Evolutionary conservation across 2,888 invertebrate species (phyloP), one percentile per base, ranked within the genome.

Genomic region (Chouioia cunea): DNA sequence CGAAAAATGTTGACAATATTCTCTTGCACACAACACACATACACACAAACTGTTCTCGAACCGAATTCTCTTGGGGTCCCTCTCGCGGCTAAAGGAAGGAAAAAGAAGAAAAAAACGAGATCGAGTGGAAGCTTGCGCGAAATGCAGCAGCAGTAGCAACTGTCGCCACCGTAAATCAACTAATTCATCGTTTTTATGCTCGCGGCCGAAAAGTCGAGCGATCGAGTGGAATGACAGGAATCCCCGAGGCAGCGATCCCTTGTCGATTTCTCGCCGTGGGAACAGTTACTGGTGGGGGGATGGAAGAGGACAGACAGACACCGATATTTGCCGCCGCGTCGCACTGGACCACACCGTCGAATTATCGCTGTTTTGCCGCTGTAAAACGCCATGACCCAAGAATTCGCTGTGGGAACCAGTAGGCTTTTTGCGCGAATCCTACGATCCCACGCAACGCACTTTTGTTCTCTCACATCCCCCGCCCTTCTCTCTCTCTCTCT

Each of bases 351-450:
- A 85, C 84, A 84, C 84, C 79, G 82, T 83, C 85, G 84, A 83
- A 83, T 85, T 84, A 85, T 84, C 84, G 84, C 79, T 83, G 83
- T 85, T 85, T 85, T 83, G 84, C 84, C 85, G 84, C 84, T 83
- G 81, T 79, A 81, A 80, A 80, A 36, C 36, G 36, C 6, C 36
- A 3, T 6, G 36, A 36, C 4, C 36, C 36, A 36, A 10, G 36
- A 36, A 36, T 36, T 36, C 36, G 36, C 82, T 84, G 84, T 85
- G 85, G 84, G 84, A 84, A 84, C 82, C 74, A 73, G 73, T 72
- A 57, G 69, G 71, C 67, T 63, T 69, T 58, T 70, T 72, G 71
- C 36, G 36, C 36, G 36, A 36, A 36, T 36, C 36, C 36, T 36
- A 36, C 36, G 36, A 36, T 36, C 36, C 36, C 36, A 36, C 36